These are phyloP conservation scores for Lytechinus pictus DNA, from an alignment of 35 echinoderm and acorn worm species.

Conservation along the genomic window DNA sequence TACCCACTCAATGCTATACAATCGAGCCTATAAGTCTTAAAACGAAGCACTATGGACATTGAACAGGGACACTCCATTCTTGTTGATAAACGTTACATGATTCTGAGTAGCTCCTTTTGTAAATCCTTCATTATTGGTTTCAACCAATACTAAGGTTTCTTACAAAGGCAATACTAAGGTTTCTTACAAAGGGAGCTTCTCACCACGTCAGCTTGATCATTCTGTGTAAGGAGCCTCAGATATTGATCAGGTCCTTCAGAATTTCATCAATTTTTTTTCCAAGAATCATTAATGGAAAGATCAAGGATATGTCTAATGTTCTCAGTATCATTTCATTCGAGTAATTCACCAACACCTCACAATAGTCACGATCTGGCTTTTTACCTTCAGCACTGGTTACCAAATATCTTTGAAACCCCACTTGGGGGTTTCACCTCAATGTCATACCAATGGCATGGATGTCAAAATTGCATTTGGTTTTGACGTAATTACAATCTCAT, in stretches of 20 bases:
- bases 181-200: too few relatives aligned
- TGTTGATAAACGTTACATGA: background rate
- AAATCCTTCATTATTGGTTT: background rate
- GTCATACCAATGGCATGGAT: background rate
- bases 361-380: background rate
- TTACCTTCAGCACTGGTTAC: background rate
- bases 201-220: background rate
- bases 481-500: background rate
- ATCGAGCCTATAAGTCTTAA: too few relatives aligned
- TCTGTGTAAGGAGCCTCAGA: background rate
- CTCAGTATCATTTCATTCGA: background rate
- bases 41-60: too few relatives aligned
- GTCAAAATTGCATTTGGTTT: background rate
- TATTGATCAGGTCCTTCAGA: background rate
- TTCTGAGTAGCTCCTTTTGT: background rate
- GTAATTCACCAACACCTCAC: background rate
- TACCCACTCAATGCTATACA: too few relatives aligned
- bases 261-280: background rate
- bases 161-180: background rate
- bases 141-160: background rate
- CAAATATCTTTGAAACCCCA: background rate
- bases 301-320: background rate
- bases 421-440: background rate
- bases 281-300: background rate
- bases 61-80: too few relatives aligned